phyloP scores from a whole-genome alignment of 2,888 invertebrate genomes.

The Chironomus riparius region DNA sequence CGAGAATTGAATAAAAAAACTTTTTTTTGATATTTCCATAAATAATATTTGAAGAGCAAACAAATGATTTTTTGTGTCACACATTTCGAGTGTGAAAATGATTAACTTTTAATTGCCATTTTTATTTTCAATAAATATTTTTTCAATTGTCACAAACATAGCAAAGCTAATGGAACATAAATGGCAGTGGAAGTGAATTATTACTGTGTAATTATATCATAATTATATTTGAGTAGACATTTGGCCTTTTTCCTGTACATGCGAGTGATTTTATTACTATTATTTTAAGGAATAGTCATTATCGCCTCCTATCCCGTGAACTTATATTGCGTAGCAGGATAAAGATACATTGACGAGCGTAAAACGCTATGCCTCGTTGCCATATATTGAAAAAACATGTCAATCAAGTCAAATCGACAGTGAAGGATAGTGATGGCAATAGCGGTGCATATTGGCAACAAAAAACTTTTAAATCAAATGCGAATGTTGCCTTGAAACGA shows the following conservation, averaged over 20 bases:
- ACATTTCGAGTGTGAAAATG: background rate
- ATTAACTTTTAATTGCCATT: conserved; percentile 24
- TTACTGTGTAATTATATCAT: no score
- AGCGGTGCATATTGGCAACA: conserved; percentile 30
- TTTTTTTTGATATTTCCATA: background rate
- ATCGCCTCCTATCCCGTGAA: background rate
- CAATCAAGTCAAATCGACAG: conserved; percentile 30
- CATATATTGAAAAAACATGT: conserved; percentile 28
- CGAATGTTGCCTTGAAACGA: conserved; percentile 22
- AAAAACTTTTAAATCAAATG: conserved; percentile 28
- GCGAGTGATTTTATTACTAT: no score
- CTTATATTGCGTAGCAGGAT: no score
- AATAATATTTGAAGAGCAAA: conserved; percentile 16
- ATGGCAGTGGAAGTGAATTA: no score
- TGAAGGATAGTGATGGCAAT: conserved; percentile 12
- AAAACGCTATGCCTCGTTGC: conserved; percentile 29
- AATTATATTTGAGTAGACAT: no score
- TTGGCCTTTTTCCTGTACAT: no score
- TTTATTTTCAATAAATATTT: background rate
- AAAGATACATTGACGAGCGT: background rate
- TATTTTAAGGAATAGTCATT: background rate
- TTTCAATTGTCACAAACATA: background rate
- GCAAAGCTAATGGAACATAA: background rate
- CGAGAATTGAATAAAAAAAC: background rate
- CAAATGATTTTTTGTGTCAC: conserved; percentile 18